Evolutionary conservation across 2,113 vertebrate species (phyloP).

Genomic region (Peucedramus taeniatus): DNA sequence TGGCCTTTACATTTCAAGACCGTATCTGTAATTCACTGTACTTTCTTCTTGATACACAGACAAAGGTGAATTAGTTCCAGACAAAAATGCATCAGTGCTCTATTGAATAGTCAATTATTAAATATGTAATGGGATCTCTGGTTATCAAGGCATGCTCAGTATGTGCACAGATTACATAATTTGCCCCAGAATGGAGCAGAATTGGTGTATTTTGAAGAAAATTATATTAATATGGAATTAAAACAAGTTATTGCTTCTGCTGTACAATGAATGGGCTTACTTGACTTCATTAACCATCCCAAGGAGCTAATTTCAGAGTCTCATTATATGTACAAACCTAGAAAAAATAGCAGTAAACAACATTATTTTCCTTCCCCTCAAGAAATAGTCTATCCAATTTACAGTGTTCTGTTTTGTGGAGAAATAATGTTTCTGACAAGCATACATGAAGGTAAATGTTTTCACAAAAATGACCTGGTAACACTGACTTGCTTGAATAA

Average conservation of each 20-base stretch:
- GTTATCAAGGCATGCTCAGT: conserved; percentile 60
- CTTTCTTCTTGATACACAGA: conserved; percentile 56
- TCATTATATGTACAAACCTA: background rate
- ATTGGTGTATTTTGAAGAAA: conserved; percentile 28
- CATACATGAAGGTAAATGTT: background rate
- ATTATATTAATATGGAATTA: conserved; percentile 26
- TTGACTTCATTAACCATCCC: background rate
- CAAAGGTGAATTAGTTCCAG: conserved; percentile 77
- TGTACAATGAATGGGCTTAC: background rate
- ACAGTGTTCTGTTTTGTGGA: background rate
- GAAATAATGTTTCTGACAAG: background rate
- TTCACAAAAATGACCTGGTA: background rate
- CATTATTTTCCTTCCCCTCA: background rate
- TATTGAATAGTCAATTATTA: conserved; percentile 80
- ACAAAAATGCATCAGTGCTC: conserved; percentile 71
- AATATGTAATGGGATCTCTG: conserved; percentile 66
- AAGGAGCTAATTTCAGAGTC: background rate
- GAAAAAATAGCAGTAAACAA: background rate
- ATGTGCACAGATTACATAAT: conserved; percentile 52
- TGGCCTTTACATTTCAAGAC: background rate
- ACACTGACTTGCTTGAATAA: background rate
- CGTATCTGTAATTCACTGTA: conserved; percentile 63
- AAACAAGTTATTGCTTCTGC: conserved; percentile 25
- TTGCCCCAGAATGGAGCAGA: conserved; percentile 12
- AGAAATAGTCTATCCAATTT: background rate